phyloP scores from a whole-genome alignment of 2,113 vertebrate genomes.

The Calypte anna region DNA sequence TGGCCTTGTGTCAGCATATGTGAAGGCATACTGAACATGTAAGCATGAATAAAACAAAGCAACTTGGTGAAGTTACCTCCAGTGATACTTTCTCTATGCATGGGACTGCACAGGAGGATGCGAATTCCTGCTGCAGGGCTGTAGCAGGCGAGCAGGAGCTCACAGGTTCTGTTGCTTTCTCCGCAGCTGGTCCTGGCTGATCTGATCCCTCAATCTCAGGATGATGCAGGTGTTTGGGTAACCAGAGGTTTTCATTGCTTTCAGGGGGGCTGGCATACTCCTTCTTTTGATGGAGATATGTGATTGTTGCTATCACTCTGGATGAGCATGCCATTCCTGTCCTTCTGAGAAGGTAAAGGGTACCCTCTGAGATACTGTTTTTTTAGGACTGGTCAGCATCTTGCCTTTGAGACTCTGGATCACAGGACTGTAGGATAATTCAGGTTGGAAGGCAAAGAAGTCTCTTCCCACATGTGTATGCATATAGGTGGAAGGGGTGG shows the following conservation, averaged over 20 bases:
- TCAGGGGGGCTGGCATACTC: neutral
- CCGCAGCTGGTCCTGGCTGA: neutral
- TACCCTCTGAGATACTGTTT: neutral
- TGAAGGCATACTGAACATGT: neutral
- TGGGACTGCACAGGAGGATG: neutral
- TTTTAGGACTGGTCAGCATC: neutral
- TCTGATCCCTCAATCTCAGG: neutral
- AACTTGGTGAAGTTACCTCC: neutral
- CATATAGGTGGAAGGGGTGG: neutral
- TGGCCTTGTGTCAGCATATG: neutral
- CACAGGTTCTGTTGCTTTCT: fast-evolving
- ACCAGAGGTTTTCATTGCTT: neutral
- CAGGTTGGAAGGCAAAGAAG: neutral
- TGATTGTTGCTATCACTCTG: neutral
- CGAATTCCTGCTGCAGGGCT: fast-evolving
- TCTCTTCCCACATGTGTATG: neutral
- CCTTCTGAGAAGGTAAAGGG: neutral
- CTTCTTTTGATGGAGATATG: neutral
- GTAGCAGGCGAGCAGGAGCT: neutral
- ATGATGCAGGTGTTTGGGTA: neutral
- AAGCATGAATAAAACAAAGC: neutral
- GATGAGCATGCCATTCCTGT: neutral
- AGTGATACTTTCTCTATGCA: fast-evolving
- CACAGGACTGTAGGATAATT: neutral
- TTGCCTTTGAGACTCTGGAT: neutral